Evolutionary conservation across 2,888 invertebrate species (phyloP).

Genomic region (Xestia c-nigrum): DNA sequence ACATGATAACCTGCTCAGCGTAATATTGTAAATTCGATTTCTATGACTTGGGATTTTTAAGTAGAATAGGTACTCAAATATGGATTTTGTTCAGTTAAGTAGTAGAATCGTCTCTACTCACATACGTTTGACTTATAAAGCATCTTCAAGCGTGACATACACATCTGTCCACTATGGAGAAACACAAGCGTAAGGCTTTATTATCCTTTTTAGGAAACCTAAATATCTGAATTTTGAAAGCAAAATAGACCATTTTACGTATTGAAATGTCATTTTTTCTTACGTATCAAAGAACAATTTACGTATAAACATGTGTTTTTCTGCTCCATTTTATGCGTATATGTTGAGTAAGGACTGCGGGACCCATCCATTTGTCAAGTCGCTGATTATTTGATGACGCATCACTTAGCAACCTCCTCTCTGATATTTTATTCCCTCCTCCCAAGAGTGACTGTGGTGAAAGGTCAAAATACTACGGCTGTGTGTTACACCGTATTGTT

Average conservation of each 20-base stretch:
- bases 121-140: neutral
- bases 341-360: constrained; percentile 19
- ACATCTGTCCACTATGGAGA: neutral
- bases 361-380: constrained; percentile 64
- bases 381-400: constrained; percentile 77
- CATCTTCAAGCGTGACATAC: neutral
- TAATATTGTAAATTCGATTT: neutral
- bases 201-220: neutral
- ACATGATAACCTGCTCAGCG: neutral
- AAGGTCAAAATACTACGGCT: constrained; percentile 72
- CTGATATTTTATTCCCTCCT: constrained; percentile 79
- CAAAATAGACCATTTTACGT: neutral
- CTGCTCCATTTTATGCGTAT: constrained; percentile 18
- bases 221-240: neutral
- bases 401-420: constrained; percentile 69
- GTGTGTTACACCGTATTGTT: constrained; percentile 68
- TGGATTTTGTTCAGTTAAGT: fast-evolving
- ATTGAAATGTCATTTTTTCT: neutral
- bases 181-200: neutral
- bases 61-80: neutral
- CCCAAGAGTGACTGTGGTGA: constrained; percentile 68
- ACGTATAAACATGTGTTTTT: neutral
- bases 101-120: neutral
- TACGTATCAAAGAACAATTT: neutral
- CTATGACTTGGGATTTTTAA: neutral